Evolutionary conservation across 2,797 vertebrate species (phyloP).

Genomic region (Cynopterus sphinx): DNA sequence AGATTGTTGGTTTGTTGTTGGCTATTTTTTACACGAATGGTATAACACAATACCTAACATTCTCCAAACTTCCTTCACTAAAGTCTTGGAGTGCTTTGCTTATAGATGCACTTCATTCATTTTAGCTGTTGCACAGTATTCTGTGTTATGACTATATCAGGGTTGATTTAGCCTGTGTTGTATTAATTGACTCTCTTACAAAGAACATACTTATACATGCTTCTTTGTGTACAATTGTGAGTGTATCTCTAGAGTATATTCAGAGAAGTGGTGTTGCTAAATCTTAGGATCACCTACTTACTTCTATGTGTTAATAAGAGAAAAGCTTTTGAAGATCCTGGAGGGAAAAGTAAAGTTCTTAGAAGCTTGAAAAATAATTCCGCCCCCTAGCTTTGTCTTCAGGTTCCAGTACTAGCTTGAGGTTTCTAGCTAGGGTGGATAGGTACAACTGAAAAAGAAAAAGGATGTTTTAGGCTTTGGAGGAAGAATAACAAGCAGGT

Average conservation of each 20-base stretch:
- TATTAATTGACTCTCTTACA: background rate
- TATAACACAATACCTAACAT: background rate
- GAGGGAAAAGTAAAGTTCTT: background rate
- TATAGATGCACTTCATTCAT: background rate
- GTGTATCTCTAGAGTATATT: background rate
- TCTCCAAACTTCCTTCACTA: background rate
- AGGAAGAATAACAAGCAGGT: background rate
- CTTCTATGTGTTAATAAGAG: background rate
- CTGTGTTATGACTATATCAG: background rate
- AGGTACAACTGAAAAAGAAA: background rate
- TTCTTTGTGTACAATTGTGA: background rate
- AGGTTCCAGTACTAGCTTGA: constrained; percentile 11
- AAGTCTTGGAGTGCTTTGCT: background rate
- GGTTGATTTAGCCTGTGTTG: background rate
- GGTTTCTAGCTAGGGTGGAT: background rate
- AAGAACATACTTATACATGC: background rate
- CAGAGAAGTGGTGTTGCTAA: background rate
- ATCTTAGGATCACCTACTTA: background rate
- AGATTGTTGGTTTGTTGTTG: background rate
- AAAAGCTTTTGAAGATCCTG: background rate
- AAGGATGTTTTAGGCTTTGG: background rate
- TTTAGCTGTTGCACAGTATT: background rate
- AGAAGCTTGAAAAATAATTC: background rate
- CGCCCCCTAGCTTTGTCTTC: background rate
- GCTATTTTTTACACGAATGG: background rate